Evolutionary conservation across 2,888 invertebrate species (phyloP).

Genomic region (Trissoscelio sp.): DNA sequence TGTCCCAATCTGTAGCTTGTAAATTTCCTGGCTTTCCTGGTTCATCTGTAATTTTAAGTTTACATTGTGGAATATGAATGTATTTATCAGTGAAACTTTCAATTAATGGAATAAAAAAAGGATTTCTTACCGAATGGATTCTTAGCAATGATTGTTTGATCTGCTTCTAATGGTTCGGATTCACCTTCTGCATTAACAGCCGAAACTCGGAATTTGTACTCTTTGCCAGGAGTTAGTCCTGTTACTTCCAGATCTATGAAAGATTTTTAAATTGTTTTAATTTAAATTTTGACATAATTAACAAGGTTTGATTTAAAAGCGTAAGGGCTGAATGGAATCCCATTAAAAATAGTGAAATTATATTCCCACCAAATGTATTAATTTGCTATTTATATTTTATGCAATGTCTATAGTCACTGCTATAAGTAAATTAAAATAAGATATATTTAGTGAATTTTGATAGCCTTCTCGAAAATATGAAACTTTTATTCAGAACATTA

Average conservation of each 20-base stretch:
- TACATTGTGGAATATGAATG: neutral
- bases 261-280: constrained; percentile 33
- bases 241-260: constrained; percentile 90
- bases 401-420: too few relatives aligned
- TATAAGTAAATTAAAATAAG: too few relatives aligned
- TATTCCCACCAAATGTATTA: too few relatives aligned
- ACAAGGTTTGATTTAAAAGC: too few relatives aligned
- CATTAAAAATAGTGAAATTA: neutral
- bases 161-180: constrained; percentile 95
- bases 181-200: constrained; percentile 98
- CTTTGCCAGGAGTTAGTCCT: constrained; percentile 94
- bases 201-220: constrained; percentile 97
- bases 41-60: constrained; percentile 85
- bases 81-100: neutral
- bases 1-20: constrained; percentile 95
- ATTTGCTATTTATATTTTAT: too few relatives aligned
- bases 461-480: too few relatives aligned
- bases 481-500: too few relatives aligned
- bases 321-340: too few relatives aligned
- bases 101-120: neutral
- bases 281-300: constrained; percentile 1
- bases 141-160: constrained; percentile 95
- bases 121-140: constrained; percentile 93
- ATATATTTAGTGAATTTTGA: too few relatives aligned
- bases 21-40: constrained; percentile 95